These are phyloP conservation scores for Benitochromis conjunctus DNA, from an alignment of 2,113 vertebrate genomes.

Conservation along the genomic window DNA sequence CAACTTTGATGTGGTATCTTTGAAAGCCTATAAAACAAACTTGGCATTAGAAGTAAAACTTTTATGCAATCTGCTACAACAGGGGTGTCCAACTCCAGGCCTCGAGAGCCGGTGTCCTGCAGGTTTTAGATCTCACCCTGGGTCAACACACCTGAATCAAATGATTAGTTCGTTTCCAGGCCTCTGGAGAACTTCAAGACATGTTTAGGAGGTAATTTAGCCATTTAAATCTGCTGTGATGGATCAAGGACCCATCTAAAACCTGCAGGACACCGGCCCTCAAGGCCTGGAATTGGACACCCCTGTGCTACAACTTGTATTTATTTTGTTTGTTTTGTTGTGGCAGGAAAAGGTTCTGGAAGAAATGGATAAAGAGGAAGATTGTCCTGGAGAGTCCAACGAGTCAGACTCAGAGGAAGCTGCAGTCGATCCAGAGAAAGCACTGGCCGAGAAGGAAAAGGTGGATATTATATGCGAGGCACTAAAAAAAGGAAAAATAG, in stretches of 20 bases:
- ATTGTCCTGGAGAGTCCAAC: conserved; percentile 80
- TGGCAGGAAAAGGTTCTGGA: conserved; percentile 85
- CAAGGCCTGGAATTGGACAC: too few species aligned
- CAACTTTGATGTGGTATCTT: conserved; percentile 88
- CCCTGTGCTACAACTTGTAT: background rate
- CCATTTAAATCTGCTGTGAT: too few species aligned
- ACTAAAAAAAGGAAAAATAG: background rate
- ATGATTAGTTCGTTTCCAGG: too few species aligned
- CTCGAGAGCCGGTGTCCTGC: too few species aligned
- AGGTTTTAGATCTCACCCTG: too few species aligned
- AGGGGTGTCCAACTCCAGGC: too few species aligned
- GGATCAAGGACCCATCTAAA: too few species aligned
- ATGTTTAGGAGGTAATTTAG: too few species aligned
- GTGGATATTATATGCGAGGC: conserved; percentile 40
- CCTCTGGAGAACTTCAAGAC: too few species aligned
- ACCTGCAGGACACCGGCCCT: too few species aligned
- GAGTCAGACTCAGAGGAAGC: conserved; percentile 88
- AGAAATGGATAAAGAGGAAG: conserved; percentile 87
- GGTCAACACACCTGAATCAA: too few species aligned
- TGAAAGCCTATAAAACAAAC: rapidly evolving
- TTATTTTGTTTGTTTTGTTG: background rate
- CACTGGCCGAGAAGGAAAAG: conserved; percentile 86
- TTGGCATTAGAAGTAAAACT: background rate
- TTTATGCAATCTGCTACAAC: background rate
- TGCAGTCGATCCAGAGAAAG: conserved; percentile 78